These are phyloP conservation scores for Hanleya hanleyi DNA, from an alignment of 2,888 invertebrate species.

Conservation along the genomic window DNA sequence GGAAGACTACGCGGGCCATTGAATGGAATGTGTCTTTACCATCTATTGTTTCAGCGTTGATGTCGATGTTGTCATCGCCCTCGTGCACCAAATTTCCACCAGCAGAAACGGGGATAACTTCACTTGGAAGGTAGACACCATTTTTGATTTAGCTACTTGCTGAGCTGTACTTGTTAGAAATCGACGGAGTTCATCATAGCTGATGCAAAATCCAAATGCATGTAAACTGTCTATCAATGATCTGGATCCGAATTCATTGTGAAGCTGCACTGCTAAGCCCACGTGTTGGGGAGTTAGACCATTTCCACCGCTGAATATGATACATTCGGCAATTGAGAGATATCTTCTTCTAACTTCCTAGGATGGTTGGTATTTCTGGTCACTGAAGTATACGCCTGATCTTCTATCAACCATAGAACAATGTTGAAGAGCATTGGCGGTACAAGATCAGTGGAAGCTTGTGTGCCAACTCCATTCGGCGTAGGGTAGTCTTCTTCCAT, in stretches of 20 bases:
- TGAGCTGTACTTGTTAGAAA: neutral
- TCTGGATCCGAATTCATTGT: neutral
- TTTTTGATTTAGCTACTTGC: neutral
- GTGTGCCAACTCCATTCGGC: neutral
- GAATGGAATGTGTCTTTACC: neutral
- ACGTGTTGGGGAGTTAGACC: neutral
- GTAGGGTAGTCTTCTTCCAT: neutral
- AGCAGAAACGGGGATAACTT: neutral
- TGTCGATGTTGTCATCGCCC: neutral
- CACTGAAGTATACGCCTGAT: neutral
- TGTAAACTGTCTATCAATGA: neutral
- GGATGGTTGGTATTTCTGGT: neutral
- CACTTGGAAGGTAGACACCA: neutral
- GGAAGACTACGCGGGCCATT: constrained; percentile 2
- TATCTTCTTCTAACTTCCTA: neutral
- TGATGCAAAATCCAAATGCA: neutral
- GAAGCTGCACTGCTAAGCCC: neutral
- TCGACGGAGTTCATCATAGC: neutral
- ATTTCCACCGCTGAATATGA: neutral
- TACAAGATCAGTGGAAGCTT: neutral
- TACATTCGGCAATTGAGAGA: neutral
- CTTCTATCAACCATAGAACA: neutral
- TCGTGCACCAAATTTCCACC: neutral
- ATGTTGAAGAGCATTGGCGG: neutral
- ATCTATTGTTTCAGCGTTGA: neutral